Base-by-base conservation (phyloP, 2,888 invertebrate genomes). In the Epistrophe eligans region DNA sequence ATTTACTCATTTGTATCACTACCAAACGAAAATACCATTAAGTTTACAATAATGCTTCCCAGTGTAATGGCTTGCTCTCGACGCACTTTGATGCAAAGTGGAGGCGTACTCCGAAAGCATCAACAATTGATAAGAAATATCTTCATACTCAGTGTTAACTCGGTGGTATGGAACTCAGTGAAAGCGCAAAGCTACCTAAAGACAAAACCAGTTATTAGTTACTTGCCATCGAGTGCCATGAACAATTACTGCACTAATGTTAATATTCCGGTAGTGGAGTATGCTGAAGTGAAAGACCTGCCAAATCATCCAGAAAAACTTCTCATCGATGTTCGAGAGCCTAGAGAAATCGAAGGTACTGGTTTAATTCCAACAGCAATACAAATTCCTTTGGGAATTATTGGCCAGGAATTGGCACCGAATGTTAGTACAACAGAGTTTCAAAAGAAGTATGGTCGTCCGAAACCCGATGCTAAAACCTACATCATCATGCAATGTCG, bases 301-400 rank as follows among this genome's bases (percentile, higher is more conserved):
- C 92, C 93, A 60, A 92, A 94, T 73, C 91, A 93, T 15, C 91
- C 93, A 9, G 92, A 92, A 66, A 94, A 94, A 77, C 90, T 95
- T 17, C 94, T 97, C 35, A 94, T 97, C 84, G 97, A 97, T 93
- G 97, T 97, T 0, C 95, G 97, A 88, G 96, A 97, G 90, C 96
- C 96, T 40, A 92, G 94, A 13, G 97, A 97, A 92, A 91, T 97
- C 11, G 92, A 94, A 84, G 95, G 96, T 90, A 95, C 95, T 89
- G 97, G 97, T 4, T 93, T 94, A 90, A 95, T 97, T 82, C 97
- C 97, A 48, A 95, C 95, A 74, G 96, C 96, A 90, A 94, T 96
- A 72, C 96, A 97, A 90, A 96, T 97, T 91, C 96, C 97, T 89
- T 93, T 97, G 95, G 94, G 87, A 5, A 88, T 76, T 15, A 89